Evolutionary conservation across 2,797 vertebrate genomes (phyloP), one percentile per base, ranked within the genome.

Genomic region (Sebastes minor): DNA sequence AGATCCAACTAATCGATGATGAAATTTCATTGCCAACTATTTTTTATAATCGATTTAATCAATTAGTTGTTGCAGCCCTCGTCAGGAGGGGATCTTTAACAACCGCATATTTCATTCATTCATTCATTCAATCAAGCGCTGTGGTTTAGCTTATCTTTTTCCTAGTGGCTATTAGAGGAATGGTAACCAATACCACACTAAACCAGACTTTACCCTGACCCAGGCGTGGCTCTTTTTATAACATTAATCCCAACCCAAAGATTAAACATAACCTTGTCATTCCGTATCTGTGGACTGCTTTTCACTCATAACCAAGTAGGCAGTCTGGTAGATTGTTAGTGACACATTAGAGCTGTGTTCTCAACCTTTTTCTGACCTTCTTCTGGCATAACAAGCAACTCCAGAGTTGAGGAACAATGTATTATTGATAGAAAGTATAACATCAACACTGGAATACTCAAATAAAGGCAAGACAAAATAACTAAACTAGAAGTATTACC

Each of bases 181-280:
- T 23, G 53, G 57, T 60, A 61, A 32, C 4, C 8, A 5, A 64
- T 42, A 27, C 63, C 38, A 49, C 64, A 66, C 16, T 49, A 33
- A 63, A 49, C 33, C 62, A 23, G 32, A 64, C 38, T 16, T 65
- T 23, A 46, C 32, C 67, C 6, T 5, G 12, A 28, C 49, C 23
- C 68, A 14, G 22, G 33, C 30, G 23, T 53, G 42, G 55, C 60
- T 66, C 56, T 32, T 56, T 53, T 18, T 38, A 18, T 57, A 9
- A 46, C 30, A 60, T 32, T 72, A 74, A 80, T 86, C 70, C 68
- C 12, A 28, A 25, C 60, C 22, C 33, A 32, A 74, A 65, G 30
- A 76, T 76, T 79, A 62, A 72, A 80, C 32, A 57, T 14, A 27
- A 2, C 12, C 62, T 23, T 25, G 62, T 63, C 23, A 80, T 23